phyloP scores from a whole-genome alignment of 2,113 vertebrate species.

The Hirundichthys speculiger region DNA sequence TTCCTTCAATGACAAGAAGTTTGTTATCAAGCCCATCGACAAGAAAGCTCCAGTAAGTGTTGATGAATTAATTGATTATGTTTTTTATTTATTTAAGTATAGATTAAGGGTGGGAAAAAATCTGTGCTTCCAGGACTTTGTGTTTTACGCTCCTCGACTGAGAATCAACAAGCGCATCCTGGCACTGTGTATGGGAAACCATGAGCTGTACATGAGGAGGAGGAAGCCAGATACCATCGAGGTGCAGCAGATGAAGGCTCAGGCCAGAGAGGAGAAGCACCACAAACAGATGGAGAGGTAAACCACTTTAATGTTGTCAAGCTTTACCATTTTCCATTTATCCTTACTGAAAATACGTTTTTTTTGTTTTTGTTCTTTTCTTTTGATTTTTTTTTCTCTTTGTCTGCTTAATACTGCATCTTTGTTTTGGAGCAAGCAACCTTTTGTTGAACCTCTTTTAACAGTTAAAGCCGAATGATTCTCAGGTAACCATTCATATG shows the following conservation, averaged over 20 bases:
- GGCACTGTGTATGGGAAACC: conserved; percentile 98
- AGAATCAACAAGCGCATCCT: conserved; percentile 98
- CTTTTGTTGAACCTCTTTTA: no score
- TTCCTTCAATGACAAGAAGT: conserved; percentile 98
- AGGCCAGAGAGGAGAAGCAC: conserved; percentile 96
- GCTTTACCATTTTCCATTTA: not conserved
- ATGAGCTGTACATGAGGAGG: conserved; percentile 97
- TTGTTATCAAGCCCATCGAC: conserved; percentile 98
- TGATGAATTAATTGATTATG: not conserved
- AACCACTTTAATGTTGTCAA: not conserved
- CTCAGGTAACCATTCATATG: no score
- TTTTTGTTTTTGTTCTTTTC: no score
- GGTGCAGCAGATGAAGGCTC: conserved; percentile 99
- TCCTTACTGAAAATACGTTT: not conserved
- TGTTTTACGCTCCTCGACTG: conserved; percentile 95
- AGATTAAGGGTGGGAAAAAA: no score
- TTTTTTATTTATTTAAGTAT: no score
- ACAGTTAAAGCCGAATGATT: no score
- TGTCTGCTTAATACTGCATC: no score
- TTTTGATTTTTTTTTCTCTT: no score
- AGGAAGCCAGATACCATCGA: conserved; percentile 98
- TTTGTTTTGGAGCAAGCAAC: no score
- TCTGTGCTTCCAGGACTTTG: conserved; percentile 86
- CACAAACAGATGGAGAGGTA: conserved; percentile 98
- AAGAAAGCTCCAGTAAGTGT: conserved; percentile 95